Conservation (phyloP, 1,140 invertebrate genomes). For the Temnothorax longispinosus region DNA sequence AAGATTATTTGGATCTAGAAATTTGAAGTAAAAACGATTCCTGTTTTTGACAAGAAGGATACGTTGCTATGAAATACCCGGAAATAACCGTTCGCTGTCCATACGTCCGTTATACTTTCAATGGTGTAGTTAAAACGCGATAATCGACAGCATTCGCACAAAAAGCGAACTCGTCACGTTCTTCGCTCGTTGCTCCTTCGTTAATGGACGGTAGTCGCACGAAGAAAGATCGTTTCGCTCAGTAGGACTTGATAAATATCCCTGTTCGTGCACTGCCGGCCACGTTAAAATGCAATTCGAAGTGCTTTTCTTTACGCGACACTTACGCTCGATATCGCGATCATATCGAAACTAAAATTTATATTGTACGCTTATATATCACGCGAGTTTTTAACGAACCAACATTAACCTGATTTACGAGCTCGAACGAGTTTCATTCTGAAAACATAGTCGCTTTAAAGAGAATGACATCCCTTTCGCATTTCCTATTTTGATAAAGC, state of each 20-base stretch:
- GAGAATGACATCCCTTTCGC: background rate
- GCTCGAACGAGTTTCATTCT: background rate
- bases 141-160: background rate
- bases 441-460: conserved; percentile 6
- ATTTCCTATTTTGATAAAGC: background rate
- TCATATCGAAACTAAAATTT: conserved; percentile 14
- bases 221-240: background rate
- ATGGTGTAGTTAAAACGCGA: conserved; percentile 1
- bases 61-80: background rate
- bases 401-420: conserved; percentile 20
- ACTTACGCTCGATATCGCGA: background rate
- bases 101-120: background rate
- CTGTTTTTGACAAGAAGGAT: background rate
- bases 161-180: background rate
- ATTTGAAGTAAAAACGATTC: background rate
- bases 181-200: background rate
- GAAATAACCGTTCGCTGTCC: background rate
- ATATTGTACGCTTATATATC: conserved; percentile 6
- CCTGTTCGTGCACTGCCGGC: background rate
- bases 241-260: conserved; percentile 2
- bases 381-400: conserved; percentile 4
- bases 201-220: background rate
- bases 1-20: background rate
- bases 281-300: conserved; percentile 11
- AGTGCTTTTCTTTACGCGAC: background rate